These are phyloP conservation scores for Sanderia malayensis DNA, from an alignment of 30 jellyfish, hydroid and myxozoan species.

Conservation along the genomic window DNA sequence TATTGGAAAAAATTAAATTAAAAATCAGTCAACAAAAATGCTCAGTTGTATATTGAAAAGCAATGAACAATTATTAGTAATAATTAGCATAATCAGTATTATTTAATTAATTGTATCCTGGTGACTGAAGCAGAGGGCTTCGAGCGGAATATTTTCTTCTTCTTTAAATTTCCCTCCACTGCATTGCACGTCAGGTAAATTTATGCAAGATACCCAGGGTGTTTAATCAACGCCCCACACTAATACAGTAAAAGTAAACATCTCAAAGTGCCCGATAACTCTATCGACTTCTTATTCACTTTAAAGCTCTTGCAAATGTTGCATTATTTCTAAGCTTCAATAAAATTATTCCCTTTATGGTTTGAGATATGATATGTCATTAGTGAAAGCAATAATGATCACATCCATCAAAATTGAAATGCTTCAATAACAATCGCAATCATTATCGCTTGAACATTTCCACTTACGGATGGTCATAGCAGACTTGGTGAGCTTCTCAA, in stretches of 20 bases:
- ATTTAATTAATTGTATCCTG: neutral
- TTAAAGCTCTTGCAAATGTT: neutral
- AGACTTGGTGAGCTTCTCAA: slow-evolving; percentile 11
- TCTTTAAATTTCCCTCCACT: too few species aligned
- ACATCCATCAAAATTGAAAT: neutral
- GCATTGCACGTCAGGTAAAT: too few species aligned
- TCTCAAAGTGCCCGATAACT: too few species aligned
- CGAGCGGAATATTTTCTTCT: too few species aligned
- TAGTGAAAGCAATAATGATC: neutral
- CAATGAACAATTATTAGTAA: neutral
- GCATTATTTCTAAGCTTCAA: neutral
- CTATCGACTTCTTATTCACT: too few species aligned
- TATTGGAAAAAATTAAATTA: neutral
- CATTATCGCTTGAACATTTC: too few species aligned
- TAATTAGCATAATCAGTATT: neutral
- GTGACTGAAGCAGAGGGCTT: too few species aligned
- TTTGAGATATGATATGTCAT: neutral
- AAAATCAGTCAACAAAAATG: neutral
- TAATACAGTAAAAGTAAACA: too few species aligned
- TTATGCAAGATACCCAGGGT: too few species aligned
- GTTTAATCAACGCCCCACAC: too few species aligned
- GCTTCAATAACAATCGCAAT: too few species aligned
- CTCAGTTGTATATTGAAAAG: neutral
- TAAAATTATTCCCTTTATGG: neutral
- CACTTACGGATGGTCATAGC: slow-evolving; percentile 41